Percentiles rank a stretch among this genome's conserved stretches.
Evolutionary conservation across 2,888 invertebrate species (phyloP).

Genomic region (Amphipyra berbera): DNA sequence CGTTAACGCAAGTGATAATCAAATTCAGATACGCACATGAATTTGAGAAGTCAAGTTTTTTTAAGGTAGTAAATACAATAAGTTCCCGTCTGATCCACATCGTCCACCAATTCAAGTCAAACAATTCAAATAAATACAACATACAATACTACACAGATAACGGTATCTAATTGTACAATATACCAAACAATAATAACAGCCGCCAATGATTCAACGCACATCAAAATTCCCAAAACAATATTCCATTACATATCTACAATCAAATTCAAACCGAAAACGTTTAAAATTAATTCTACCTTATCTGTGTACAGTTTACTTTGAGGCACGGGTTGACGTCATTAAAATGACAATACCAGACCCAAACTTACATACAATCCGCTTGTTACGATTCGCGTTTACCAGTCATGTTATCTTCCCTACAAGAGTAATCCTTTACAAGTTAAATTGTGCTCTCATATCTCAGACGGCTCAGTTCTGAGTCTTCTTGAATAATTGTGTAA

Average conservation of each 20-base stretch:
- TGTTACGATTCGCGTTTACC: conserved; percentile 49
- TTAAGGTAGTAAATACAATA: too few species aligned
- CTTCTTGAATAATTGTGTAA: conserved; percentile 61
- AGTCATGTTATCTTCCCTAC: conserved; percentile 55
- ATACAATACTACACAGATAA: conserved; percentile 4
- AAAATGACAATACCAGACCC: conserved; percentile 53
- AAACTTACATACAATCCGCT: conserved; percentile 47
- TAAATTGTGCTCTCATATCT: conserved; percentile 59
- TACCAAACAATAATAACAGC: conserved; percentile 2
- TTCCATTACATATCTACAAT: conserved; percentile 42
- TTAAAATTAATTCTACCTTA: conserved; percentile 56
- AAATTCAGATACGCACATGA: too few species aligned
- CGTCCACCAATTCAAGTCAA: too few species aligned
- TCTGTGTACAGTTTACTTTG: conserved; percentile 38
- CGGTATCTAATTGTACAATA: not conserved
- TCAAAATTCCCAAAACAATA: conserved; percentile 42
- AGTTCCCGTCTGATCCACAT: too few species aligned
- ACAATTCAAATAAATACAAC: too few species aligned
- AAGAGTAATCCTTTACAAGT: conserved; percentile 62
- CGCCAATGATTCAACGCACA: conserved; percentile 11
- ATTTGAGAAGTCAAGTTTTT: too few species aligned
- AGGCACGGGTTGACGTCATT: conserved; percentile 45
- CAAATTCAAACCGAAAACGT: conserved; percentile 43
- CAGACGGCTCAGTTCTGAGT: conserved; percentile 35
- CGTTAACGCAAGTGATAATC: too few species aligned